These are phyloP conservation scores for Phyllostomus hastatus DNA, from an alignment of 2,113 vertebrate species.

Conservation along the genomic window DNA sequence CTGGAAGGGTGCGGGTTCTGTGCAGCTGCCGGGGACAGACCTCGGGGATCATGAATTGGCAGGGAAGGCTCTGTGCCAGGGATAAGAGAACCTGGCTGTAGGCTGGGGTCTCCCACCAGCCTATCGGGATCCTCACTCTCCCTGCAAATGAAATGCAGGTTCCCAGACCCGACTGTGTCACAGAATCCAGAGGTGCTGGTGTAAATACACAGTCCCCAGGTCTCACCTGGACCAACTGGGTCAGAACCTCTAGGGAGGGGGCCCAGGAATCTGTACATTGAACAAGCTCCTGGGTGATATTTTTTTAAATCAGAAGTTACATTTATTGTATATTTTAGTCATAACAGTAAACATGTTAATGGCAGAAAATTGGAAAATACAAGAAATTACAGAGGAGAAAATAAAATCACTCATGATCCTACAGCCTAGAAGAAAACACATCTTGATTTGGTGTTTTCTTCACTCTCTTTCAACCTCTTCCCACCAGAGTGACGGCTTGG, in stretches of 20 bases:
- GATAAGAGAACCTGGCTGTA: neutral
- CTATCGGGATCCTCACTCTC: neutral
- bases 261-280: neutral
- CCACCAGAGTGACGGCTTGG: neutral
- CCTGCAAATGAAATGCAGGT: neutral
- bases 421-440: conserved; percentile 34
- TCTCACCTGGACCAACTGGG: neutral
- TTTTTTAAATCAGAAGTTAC: conserved; percentile 3
- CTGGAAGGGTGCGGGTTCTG: neutral
- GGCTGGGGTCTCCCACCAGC: neutral
- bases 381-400: neutral
- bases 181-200: neutral
- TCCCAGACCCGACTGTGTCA: neutral
- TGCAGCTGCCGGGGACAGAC: neutral
- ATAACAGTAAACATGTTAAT: neutral
- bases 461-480: neutral
- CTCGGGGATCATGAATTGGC: neutral
- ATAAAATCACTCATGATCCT: neutral
- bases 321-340: neutral
- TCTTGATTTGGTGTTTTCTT: neutral
- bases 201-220: neutral
- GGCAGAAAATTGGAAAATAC: neutral
- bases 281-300: neutral
- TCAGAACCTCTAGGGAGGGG: neutral
- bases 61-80: neutral